Conservation (phyloP, 1,140 invertebrate genomes). For the Choristoneura fumiferana region DNA sequence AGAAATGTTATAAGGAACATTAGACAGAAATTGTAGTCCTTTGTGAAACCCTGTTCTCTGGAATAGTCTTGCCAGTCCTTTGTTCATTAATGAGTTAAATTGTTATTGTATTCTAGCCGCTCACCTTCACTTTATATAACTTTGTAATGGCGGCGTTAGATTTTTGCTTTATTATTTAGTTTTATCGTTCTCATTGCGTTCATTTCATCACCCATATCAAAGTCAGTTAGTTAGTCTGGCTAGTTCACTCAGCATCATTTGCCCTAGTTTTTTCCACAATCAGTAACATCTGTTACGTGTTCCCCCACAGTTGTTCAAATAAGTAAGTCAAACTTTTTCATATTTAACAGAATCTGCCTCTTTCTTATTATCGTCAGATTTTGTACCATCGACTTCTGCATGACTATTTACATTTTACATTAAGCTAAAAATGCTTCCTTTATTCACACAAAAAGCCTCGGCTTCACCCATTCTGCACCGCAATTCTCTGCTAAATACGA, state of each 20-base stretch:
- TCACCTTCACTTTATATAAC: too few relatives aligned
- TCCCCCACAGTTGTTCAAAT: not conserved
- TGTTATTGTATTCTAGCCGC: not conserved
- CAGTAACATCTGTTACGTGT: constrained; percentile 9
- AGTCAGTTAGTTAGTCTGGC: not conserved
- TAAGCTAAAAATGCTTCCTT: not conserved
- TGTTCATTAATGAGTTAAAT: constrained; percentile 9
- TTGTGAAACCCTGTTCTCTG: not conserved
- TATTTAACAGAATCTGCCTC: not conserved
- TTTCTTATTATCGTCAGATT: not conserved
- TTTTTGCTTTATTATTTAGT: too few relatives aligned
- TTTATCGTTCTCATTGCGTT: too few relatives aligned
- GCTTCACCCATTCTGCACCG: constrained; percentile 5
- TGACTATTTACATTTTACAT: not conserved
- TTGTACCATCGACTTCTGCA: not conserved
- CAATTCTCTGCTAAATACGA: constrained; percentile 15
- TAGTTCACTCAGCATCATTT: constrained; percentile 1
- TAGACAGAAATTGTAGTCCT: not conserved
- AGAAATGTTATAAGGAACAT: not conserved
- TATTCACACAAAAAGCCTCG: constrained; percentile 3
- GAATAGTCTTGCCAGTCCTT: not conserved
- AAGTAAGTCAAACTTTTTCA: constrained; percentile 1
- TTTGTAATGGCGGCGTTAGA: too few relatives aligned
- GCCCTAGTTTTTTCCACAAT: constrained; percentile 3
- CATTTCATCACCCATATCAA: too few relatives aligned